Evolutionary conservation across 2,888 invertebrate genomes (phyloP).

Genomic region (Abrostola tripartita): DNA sequence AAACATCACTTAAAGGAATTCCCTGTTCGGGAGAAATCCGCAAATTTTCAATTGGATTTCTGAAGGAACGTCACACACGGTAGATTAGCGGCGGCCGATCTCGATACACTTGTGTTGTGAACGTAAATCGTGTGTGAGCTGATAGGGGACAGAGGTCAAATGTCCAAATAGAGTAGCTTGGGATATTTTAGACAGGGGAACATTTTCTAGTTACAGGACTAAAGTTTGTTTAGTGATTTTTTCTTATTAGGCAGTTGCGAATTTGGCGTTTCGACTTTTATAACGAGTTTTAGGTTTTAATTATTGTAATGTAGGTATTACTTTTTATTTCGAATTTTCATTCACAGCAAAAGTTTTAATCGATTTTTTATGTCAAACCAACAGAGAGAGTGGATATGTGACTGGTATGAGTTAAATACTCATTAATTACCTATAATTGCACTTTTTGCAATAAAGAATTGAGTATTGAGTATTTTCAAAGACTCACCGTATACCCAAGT

Average conservation of each 20-base stretch:
- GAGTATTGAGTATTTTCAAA: no score
- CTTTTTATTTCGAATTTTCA: no score
- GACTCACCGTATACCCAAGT: background rate
- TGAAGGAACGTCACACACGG: constrained; percentile 73
- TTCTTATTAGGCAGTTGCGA: background rate
- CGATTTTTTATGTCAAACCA: no score
- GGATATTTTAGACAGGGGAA: constrained; percentile 31
- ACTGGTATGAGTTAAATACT: no score
- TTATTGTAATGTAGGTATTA: no score
- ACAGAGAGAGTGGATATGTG: no score
- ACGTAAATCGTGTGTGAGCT: constrained; percentile 75
- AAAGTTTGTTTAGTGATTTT: background rate
- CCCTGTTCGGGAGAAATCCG: constrained; percentile 67
- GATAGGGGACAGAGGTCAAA: constrained; percentile 58
- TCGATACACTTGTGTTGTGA: constrained; percentile 62
- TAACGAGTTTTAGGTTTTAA: no score
- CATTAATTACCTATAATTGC: no score
- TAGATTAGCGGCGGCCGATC: constrained; percentile 75
- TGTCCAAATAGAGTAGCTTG: constrained; percentile 43
- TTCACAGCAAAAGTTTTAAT: no score
- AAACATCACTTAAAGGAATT: constrained; percentile 79
- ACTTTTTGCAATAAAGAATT: no score
- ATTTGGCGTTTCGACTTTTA: background rate
- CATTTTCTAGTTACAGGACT: no score
- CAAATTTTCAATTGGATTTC: constrained; percentile 83